These are phyloP conservation scores for Periophthalmodon schlosseri DNA, from an alignment of 2,113 vertebrate genomes.

Conservation along the genomic window DNA sequence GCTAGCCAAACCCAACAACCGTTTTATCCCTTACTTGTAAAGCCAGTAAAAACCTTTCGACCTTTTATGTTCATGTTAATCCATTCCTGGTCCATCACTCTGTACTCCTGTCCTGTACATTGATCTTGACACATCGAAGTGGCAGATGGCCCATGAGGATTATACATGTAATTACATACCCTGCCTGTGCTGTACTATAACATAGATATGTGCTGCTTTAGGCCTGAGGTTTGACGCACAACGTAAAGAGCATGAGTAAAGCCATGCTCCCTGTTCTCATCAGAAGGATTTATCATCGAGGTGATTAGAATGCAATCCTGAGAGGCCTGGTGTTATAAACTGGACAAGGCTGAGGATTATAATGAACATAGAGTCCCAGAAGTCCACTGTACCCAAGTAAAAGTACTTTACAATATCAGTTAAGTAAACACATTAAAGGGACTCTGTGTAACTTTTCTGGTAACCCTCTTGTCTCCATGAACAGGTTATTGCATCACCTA, in stretches of 20 bases:
- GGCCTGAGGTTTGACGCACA: constrained; percentile 24
- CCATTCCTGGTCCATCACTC: background rate
- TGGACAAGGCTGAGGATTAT: constrained; percentile 13
- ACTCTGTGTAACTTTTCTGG: background rate
- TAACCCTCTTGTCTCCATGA: background rate
- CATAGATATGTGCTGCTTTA: constrained; percentile 15
- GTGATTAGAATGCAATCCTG: constrained; percentile 33
- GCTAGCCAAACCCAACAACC: background rate
- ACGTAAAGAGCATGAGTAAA: constrained; percentile 19
- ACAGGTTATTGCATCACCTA: background rate
- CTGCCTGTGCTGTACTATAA: background rate
- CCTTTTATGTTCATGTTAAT: background rate
- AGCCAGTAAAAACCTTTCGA: background rate
- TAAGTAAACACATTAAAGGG: background rate
- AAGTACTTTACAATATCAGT: background rate
- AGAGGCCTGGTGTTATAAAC: constrained; percentile 4
- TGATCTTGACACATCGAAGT: constrained; percentile 20
- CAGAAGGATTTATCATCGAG: constrained; percentile 27
- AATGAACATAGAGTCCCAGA: background rate
- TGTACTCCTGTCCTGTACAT: background rate
- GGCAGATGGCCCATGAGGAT: constrained; percentile 44
- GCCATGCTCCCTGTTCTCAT: constrained; percentile 24
- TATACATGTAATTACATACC: constrained; percentile 33
- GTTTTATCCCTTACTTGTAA: background rate
- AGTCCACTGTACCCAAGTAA: background rate